Evolutionary conservation across 2,797 vertebrate genomes (phyloP).

Genomic region (Aphelocoma californica): DNA sequence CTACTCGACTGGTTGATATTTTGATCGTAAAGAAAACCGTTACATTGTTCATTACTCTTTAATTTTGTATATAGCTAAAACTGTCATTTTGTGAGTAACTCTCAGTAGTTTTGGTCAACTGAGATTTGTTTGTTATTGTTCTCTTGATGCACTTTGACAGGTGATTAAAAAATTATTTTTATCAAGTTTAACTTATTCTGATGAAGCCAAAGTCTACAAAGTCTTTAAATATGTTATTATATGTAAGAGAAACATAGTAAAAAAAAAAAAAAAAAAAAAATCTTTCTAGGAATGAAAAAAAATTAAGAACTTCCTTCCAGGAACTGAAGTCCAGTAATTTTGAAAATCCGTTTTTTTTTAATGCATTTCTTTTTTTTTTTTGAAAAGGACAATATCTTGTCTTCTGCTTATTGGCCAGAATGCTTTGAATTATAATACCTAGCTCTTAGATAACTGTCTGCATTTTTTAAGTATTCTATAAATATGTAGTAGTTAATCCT

Average conservation of each 20-base stretch:
- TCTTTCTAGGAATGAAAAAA: background rate
- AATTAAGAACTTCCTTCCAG: background rate
- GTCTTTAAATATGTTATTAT: background rate
- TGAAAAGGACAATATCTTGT: background rate
- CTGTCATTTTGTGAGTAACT: background rate
- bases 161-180: background rate
- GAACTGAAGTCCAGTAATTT: background rate
- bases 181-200: background rate
- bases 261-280: background rate
- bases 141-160: background rate
- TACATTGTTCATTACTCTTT: background rate
- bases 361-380: background rate
- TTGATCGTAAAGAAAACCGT: background rate
- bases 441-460: background rate
- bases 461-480: conserved; percentile 14
- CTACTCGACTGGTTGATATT: background rate
- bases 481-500: conserved; percentile 17
- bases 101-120: background rate
- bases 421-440: background rate
- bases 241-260: background rate
- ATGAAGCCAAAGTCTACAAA: background rate
- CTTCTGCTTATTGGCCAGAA: background rate
- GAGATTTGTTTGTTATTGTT: background rate
- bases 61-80: background rate
- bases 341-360: background rate